Evolutionary conservation across 35 echinoderm and acorn worm species (phyloP).

Genomic region (Apostichopus californicus): DNA sequence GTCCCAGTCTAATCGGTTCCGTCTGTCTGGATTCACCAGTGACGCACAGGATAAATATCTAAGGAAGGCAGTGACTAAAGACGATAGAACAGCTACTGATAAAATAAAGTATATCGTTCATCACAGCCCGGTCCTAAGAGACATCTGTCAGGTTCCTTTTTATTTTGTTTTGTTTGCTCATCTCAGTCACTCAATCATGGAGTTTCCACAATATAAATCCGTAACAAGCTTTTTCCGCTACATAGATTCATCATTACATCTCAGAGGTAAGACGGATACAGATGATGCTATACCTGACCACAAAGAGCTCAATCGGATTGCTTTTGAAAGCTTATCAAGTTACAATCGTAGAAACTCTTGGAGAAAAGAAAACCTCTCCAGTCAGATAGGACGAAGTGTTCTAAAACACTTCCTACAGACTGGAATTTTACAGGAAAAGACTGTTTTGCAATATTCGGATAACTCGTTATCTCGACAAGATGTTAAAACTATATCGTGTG

Average conservation of each 20-base stretch:
- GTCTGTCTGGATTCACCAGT: neutral
- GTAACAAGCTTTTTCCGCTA: neutral
- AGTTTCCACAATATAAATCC: neutral
- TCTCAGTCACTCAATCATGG: neutral
- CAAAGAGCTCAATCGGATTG: neutral
- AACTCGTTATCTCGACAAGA: neutral
- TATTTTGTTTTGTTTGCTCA: neutral
- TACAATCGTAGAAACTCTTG: neutral
- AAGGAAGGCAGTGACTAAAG: neutral
- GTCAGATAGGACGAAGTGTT: neutral
- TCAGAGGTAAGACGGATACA: neutral
- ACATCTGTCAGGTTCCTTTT: constrained; percentile 13
- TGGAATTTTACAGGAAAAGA: neutral
- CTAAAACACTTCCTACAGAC: neutral
- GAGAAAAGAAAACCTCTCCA: neutral
- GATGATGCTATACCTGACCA: neutral
- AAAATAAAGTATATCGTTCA: neutral
- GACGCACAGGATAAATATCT: neutral
- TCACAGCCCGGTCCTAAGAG: neutral
- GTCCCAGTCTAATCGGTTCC: neutral
- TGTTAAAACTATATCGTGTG: neutral
- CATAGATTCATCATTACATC: neutral
- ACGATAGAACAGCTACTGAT: neutral
- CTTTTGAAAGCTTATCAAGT: neutral
- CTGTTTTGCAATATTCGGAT: neutral